phyloP scores from a whole-genome alignment of 2,888 invertebrate species.

The Dioctria rufipes region DNA sequence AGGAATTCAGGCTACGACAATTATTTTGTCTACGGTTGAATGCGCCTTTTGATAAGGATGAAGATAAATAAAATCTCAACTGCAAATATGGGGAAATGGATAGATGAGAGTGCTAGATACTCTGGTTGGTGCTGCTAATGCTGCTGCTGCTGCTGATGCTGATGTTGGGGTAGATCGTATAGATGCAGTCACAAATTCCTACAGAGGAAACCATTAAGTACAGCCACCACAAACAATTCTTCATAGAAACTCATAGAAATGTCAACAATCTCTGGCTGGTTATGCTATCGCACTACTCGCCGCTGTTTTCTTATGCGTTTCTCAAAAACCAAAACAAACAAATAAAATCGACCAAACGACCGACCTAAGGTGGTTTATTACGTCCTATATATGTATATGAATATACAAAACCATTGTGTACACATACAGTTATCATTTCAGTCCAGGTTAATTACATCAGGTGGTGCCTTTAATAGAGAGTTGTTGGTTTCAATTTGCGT shows the following conservation, averaged over 20 bases:
- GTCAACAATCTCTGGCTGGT: constrained; percentile 36
- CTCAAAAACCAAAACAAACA: constrained; percentile 17
- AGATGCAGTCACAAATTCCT: constrained; percentile 19
- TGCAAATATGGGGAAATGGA: constrained; percentile 18
- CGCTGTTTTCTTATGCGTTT: constrained; percentile 29
- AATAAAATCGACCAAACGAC: constrained; percentile 1
- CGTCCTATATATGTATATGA: background rate
- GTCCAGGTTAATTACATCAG: constrained; percentile 35
- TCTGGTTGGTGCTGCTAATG: background rate
- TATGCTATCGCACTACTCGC: background rate
- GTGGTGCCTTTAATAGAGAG: constrained; percentile 38
- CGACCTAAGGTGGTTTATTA: background rate
- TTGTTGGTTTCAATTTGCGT: constrained; percentile 35
- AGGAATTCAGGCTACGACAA: constrained; percentile 16
- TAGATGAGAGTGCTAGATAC: background rate
- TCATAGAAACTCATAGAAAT: constrained; percentile 41
- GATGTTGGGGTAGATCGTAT: background rate
- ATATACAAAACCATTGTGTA: background rate
- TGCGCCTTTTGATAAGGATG: constrained; percentile 31
- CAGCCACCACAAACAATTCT: constrained; percentile 23
- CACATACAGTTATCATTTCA: background rate
- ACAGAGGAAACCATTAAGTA: constrained; percentile 19
- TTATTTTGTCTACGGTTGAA: constrained; percentile 17
- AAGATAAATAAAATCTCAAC: background rate
- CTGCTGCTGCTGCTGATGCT: too few species aligned